Evolutionary conservation across 2,888 invertebrate genomes (phyloP).

Genomic region (Cybosia mesomella): DNA sequence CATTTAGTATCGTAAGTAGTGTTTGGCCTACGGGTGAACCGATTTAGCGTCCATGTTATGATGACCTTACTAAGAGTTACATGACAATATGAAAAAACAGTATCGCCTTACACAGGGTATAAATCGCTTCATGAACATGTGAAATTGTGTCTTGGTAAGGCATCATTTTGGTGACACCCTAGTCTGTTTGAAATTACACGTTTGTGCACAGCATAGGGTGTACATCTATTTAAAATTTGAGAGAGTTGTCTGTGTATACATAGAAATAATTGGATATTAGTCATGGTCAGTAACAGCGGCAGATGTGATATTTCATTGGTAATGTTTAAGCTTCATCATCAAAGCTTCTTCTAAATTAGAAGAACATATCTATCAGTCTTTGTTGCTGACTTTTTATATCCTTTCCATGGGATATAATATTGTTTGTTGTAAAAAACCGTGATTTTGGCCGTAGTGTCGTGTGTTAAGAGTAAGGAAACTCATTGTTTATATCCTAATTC

Average conservation of each 20-base stretch:
- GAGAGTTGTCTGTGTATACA: conserved; percentile 47
- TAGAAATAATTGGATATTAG: conserved; percentile 43
- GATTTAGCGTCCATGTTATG: conserved; percentile 57
- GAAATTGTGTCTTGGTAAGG: conserved; percentile 57
- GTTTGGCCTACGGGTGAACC: conserved; percentile 61
- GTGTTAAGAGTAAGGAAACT: not conserved
- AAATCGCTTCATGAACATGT: conserved; percentile 43
- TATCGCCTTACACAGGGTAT: conserved; percentile 69
- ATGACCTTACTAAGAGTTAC: conserved; percentile 55
- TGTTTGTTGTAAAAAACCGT: conserved; percentile 27
- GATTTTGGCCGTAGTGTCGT: conserved; percentile 32
- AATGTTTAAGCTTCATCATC: not conserved
- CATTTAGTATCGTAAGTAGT: conserved; percentile 61
- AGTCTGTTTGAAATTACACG: conserved; percentile 4
- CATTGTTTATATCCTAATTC: not conserved
- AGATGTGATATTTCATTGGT: conserved; percentile 12
- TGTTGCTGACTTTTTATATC: conserved; percentile 37
- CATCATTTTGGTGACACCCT: conserved; percentile 39
- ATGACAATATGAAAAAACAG: conserved; percentile 63
- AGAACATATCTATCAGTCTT: conserved; percentile 13
- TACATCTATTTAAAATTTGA: conserved; percentile 31
- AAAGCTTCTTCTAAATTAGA: conserved; percentile 3
- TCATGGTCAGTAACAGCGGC: conserved; percentile 28
- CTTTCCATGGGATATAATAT: conserved; percentile 30
- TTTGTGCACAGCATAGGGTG: conserved; percentile 19